Evolutionary conservation across 2,888 invertebrate genomes (phyloP), one percentile per base, ranked within the genome.

Genomic region (Drosophila parthenogenetica): DNA sequence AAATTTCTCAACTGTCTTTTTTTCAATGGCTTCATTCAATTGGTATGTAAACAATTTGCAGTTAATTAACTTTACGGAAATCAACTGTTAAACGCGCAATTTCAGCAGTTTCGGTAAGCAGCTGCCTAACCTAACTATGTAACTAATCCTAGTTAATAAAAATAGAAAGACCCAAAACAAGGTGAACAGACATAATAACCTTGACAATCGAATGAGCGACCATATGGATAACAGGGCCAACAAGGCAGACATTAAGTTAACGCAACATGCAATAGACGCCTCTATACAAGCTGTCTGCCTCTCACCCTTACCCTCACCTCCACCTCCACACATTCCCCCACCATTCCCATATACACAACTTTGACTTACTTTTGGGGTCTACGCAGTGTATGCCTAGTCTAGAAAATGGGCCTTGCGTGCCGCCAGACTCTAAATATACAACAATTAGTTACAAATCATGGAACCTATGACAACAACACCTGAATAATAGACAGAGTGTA

Each of bases 381-480:
- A 69, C 66, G 75, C 75, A 78, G 75, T 66, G 60, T 69, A 39
- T 29, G 25, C 17, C 1, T 35, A 35, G 35, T 35, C 35, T 35
- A 22, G 48, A 35, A 46, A 60, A 40, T 32, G 17, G 51, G 40
- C 32, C 57, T 88, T 81, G 87, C 89, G 90, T 88, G 87, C 59
- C 57, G 77, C 68, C 58, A 50, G 75, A 67, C 68, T 70, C 76
- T 88, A 79, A 89, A 89, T 80, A 76, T 74, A 70, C 68, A 88
- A 74, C 87, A 88, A 89, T 82, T 87, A 89, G 83, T 73, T 67
- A 54, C 72, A 65, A 78, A 70, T 81, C 77, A 73, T 66, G 78
- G 48, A 79, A 63, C 79, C 80, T 85, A 82, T 85, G 89, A 89
- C 89, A 89, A 87, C 78, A 89, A 85, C 86, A 89, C 86, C 79